Evolutionary conservation across 2,888 invertebrate species (phyloP).

Genomic region (Megalurothrips usitatus): DNA sequence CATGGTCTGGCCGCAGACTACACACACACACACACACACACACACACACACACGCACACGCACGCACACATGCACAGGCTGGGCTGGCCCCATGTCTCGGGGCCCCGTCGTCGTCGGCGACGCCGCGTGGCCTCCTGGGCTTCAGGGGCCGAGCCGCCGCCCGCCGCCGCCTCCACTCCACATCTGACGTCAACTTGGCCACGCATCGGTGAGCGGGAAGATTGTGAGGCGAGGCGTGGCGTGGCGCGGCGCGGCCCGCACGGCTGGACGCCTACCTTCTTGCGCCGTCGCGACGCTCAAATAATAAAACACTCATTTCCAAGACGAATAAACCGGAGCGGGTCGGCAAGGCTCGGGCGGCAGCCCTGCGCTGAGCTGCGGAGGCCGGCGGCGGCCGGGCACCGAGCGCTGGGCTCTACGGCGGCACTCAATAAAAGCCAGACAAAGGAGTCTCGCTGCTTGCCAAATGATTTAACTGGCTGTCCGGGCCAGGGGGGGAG

Average conservation of each 20-base stretch:
- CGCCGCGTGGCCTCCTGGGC: too few species aligned
- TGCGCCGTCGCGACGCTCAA: neutral
- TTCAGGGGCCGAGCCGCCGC: neutral
- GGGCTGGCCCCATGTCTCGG: neutral
- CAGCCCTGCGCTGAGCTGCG: neutral
- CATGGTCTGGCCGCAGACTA: too few species aligned
- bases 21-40: too few species aligned
- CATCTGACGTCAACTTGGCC: constrained; percentile 15
- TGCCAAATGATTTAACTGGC: too few species aligned
- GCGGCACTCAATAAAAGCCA: too few species aligned
- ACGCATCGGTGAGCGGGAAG: constrained; percentile 11
- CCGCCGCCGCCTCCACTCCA: neutral
- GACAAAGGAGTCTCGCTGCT: too few species aligned
- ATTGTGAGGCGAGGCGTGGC: constrained; percentile 2
- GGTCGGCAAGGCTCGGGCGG: neutral
- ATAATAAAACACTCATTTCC: constrained; percentile 25
- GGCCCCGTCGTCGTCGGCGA: neutral
- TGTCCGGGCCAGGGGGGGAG: too few species aligned
- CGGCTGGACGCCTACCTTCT: neutral
- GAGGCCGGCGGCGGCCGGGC: too few species aligned
- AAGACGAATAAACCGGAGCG: constrained; percentile 8
- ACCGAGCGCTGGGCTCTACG: too few species aligned
- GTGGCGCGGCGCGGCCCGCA: neutral
- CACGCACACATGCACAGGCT: neutral
- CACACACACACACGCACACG: too few species aligned